Percentiles rank a stretch among this genome's conserved stretches.
Conservation (phyloP, 1,140 invertebrate genomes). For the Pogonomyrmex californicus region DNA sequence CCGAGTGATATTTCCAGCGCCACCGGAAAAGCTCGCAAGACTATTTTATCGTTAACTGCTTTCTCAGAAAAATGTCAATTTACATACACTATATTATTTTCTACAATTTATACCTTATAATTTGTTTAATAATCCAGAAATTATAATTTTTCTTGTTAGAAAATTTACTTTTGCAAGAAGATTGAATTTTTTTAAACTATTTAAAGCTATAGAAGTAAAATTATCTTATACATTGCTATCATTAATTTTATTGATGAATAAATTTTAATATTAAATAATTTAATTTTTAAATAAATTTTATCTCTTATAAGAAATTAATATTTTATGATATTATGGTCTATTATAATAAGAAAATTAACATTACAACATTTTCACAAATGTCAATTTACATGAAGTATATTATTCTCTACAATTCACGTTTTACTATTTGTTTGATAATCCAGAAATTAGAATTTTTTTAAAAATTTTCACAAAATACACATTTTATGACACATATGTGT, state of each 20-base stretch:
- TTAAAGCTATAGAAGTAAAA: background rate
- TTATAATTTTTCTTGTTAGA: background rate
- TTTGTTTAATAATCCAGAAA: background rate
- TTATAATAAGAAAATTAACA: background rate
- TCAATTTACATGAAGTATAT: no score
- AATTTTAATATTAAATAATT: background rate
- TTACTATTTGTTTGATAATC: no score
- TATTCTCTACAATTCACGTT: no score
- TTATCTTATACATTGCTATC: background rate
- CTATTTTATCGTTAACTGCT: slow-evolving; percentile 61
- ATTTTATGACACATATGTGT: background rate
- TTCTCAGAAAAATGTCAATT: slow-evolving; percentile 66
- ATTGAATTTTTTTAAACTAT: background rate
- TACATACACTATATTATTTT: slow-evolving; percentile 29
- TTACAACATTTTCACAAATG: no score
- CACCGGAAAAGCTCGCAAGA: slow-evolving; percentile 76
- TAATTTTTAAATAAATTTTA: background rate
- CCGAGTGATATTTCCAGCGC: slow-evolving; percentile 65
- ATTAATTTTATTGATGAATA: background rate
- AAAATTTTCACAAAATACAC: background rate
- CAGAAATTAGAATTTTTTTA: background rate
- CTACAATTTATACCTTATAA: background rate
- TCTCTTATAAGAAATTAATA: background rate
- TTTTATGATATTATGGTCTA: background rate
- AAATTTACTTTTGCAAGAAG: background rate